phyloP scores from a whole-genome alignment of 2,113 vertebrate genomes.

The Daubentonia madagascariensis region DNA sequence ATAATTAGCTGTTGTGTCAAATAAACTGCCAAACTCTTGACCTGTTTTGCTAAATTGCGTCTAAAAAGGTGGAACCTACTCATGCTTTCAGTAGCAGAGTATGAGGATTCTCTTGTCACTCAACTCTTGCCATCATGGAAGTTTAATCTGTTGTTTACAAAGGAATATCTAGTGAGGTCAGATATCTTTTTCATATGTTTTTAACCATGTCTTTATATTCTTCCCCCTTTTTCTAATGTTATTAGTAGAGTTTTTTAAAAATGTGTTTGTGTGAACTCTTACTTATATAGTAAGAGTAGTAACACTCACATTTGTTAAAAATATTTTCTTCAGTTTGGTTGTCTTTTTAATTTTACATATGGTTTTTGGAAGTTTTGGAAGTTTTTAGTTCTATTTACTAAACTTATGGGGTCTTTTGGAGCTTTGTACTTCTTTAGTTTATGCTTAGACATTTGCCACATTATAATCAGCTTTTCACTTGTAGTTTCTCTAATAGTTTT shows the following conservation, averaged over 20 bases:
- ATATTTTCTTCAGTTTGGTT: not conserved
- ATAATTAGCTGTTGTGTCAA: not conserved
- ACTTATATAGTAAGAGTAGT: not conserved
- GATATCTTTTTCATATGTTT: not conserved
- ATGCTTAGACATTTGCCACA: not conserved
- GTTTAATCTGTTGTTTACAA: not conserved
- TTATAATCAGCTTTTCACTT: not conserved
- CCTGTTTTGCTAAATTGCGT: not conserved
- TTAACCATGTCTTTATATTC: not conserved
- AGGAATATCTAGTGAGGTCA: not conserved
- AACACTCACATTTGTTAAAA: not conserved
- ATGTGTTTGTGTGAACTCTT: not conserved
- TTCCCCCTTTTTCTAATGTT: not conserved
- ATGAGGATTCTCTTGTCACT: not conserved
- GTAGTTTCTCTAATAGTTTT: constrained; percentile 25
- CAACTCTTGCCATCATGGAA: not conserved
- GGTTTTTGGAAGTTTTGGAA: not conserved
- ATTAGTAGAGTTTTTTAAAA: not conserved
- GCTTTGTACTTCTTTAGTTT: not conserved
- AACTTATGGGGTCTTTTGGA: not conserved
- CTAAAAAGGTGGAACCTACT: not conserved
- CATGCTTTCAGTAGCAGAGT: not conserved
- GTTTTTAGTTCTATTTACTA: not conserved
- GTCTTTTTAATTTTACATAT: constrained; percentile 15
- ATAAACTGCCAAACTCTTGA: not conserved